Conservation (phyloP, 2,888 invertebrate species). For the Dasysyrphus tricinctus region DNA sequence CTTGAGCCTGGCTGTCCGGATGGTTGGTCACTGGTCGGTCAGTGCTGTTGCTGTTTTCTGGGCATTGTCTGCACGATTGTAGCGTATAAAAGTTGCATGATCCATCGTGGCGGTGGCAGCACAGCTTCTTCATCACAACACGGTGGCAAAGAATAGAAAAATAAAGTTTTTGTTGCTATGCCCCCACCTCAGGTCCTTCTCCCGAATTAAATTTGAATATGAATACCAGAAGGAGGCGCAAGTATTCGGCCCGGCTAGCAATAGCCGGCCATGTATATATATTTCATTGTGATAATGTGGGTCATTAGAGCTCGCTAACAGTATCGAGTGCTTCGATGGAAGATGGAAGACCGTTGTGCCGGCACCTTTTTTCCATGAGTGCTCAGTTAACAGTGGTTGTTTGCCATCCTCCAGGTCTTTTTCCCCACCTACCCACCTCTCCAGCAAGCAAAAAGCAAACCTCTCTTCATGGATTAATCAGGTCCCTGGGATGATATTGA, state of each 20-base stretch:
- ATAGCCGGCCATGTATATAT: slow-evolving; percentile 18
- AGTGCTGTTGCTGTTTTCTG: slow-evolving; percentile 10
- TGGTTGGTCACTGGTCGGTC: slow-evolving; percentile 44
- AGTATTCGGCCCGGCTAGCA: slow-evolving; percentile 20
- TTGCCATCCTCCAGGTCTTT: slow-evolving; percentile 42
- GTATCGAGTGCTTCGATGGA: slow-evolving; percentile 66
- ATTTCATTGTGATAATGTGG: slow-evolving; percentile 74
- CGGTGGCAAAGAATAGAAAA: slow-evolving; percentile 57
- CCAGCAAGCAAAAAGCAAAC: background rate
- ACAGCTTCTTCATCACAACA: slow-evolving; percentile 39
- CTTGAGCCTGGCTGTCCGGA: slow-evolving; percentile 33
- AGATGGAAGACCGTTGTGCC: slow-evolving; percentile 58
- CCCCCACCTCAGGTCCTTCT: slow-evolving; percentile 46
- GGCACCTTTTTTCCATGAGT: slow-evolving; percentile 61
- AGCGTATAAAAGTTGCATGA: slow-evolving; percentile 12
- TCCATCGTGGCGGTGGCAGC: slow-evolving; percentile 9
- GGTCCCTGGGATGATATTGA: slow-evolving; percentile 69
- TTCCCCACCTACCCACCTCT: background rate
- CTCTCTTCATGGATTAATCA: slow-evolving; percentile 59
- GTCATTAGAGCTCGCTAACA: slow-evolving; percentile 74
- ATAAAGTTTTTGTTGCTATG: slow-evolving; percentile 28
- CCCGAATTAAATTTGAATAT: slow-evolving; percentile 71
- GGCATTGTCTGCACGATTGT: slow-evolving; percentile 48
- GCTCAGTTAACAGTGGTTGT: slow-evolving; percentile 56
- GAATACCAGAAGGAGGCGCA: slow-evolving; percentile 65